Base-by-base conservation (phyloP, 2,888 invertebrate genomes). In the Diplolepis rosae region DNA sequence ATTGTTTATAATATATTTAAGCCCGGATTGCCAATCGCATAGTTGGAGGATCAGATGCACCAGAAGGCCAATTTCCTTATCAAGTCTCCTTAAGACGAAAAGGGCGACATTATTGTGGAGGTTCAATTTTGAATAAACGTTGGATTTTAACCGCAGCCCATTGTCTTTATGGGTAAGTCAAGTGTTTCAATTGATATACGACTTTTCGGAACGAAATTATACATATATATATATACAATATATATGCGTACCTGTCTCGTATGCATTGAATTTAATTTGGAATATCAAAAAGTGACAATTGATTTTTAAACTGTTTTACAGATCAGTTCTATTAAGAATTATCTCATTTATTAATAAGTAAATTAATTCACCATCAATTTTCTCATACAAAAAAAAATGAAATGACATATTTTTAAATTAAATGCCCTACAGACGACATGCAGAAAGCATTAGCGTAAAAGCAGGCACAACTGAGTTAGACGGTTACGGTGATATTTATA, bases 61-160 rank as follows among this genome's bases (percentile, higher is more conserved):
- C 85, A 0, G 90, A 90, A 54, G 91, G 90, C 0, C 89, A 90
- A 0, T 87, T 88, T 0, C 91, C 91, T 0, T 91, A 91, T 82
- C 84, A 84, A 72, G 90, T 91, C 0, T 91, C 91, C 0, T 78
- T 91, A 0, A 79, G 91, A 28, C 89, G 85, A 78, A 90, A 90
- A 0, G 87, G 89, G 1, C 87, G 89, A 84, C 91, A 91, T 74
- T 90, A 90, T 80, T 91, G 91, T 73, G 91, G 91, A 0, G 91
- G 91, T 0, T 90, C 91, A 0, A 84, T 91, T 1, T 84, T 91
- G 5, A 90, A 90, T 15, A 89, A 90, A 0, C 81, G 89, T 7
- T 90, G 90, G 1, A 90, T 91, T 13, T 76, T 91, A 4, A 91
- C 91, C 0, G 91, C 91, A 1, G 91, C 91, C 0, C 91, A 91